These are phyloP conservation scores for Elgaria multicarinata DNA, from an alignment of 2,113 vertebrate genomes.

Conservation along the genomic window DNA sequence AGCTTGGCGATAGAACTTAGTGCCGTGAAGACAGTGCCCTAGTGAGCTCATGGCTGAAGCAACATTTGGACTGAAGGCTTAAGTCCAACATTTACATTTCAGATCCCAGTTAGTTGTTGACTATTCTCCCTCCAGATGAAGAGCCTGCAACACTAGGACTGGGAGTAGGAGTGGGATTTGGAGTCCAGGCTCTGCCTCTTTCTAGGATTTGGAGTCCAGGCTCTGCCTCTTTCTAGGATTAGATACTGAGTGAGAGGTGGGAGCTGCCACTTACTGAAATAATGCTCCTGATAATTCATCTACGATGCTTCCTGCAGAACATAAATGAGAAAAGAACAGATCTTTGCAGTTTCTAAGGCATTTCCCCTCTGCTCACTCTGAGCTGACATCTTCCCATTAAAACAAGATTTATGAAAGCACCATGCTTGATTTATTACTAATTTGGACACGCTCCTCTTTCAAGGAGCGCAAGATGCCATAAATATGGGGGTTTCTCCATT, in stretches of 20 bases:
- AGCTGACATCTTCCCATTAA: not conserved
- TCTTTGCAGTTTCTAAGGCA: not conserved
- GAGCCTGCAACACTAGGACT: not conserved
- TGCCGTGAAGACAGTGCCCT: too few relatives aligned
- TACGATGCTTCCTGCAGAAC: constrained; percentile 79
- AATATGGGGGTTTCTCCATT: not conserved
- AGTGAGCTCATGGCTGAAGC: not conserved
- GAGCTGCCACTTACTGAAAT: constrained; percentile 79
- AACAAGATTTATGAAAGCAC: not conserved
- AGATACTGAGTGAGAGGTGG: not conserved
- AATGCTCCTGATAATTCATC: constrained; percentile 84
- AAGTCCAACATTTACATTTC: not conserved
- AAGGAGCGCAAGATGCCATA: not conserved
- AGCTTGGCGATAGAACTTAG: too few relatives aligned
- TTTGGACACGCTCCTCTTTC: not conserved
- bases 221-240: not conserved
- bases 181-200: too few relatives aligned
- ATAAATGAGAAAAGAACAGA: constrained; percentile 10
- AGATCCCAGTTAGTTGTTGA: not conserved
- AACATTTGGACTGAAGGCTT: not conserved
- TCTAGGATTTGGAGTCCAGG: not conserved
- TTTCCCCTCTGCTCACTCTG: not conserved
- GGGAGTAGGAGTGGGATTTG: not conserved
- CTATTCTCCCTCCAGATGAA: not conserved
- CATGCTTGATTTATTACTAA: not conserved